Conservation (phyloP, 2,797 vertebrate species). For the Myioborus melanocephalus region DNA sequence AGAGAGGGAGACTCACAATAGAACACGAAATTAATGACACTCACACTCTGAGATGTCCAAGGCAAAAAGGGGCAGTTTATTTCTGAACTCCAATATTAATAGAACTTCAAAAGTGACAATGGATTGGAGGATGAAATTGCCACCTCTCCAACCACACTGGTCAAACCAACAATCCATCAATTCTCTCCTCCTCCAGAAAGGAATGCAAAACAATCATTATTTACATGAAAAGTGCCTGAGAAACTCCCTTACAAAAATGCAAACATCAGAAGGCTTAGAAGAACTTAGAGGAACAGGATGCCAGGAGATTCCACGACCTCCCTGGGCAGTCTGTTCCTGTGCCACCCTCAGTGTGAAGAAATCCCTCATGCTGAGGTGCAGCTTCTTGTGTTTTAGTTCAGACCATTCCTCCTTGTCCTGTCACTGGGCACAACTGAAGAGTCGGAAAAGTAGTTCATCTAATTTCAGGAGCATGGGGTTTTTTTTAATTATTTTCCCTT, state of each 20-base stretch:
- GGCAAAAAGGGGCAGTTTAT: background rate
- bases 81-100: background rate
- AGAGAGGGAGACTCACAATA: background rate
- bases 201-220: background rate
- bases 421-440: background rate
- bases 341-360: background rate
- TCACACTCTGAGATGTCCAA: background rate
- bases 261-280: background rate
- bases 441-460: background rate
- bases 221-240: background rate
- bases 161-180: background rate
- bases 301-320: background rate
- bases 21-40: accelerated
- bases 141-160: background rate
- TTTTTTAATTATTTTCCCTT: background rate
- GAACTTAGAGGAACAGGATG: background rate
- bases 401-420: background rate
- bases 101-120: background rate
- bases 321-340: background rate
- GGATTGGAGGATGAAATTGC: background rate
- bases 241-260: background rate
- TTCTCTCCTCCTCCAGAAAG: background rate
- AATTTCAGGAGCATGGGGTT: background rate
- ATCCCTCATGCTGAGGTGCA: background rate
- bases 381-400: background rate